A percentile compares a stretch with the other conserved stretches of the same genome.
Evolutionary conservation across 2,888 invertebrate genomes (phyloP).

Genomic region (Belgica antarctica): DNA sequence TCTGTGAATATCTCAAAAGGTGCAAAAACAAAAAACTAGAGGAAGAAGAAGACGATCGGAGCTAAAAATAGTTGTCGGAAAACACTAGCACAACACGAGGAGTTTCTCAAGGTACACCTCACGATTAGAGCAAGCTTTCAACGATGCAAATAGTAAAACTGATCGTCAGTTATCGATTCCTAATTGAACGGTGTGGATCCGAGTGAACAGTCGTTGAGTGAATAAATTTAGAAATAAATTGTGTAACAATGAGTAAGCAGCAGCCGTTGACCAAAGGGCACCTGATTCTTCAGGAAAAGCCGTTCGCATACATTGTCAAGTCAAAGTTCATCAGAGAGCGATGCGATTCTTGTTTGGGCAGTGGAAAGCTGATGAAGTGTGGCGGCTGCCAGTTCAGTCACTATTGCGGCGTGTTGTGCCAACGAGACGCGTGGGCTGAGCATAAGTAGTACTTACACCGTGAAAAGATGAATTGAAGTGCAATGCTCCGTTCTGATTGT

Average conservation of each 20-base stretch:
- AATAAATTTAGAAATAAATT: not conserved
- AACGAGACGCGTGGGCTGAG: conserved; percentile 74
- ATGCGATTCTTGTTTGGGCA: conserved; percentile 31
- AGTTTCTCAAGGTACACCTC: not conserved
- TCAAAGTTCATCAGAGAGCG: conserved; percentile 41
- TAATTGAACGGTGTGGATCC: conserved; percentile 18
- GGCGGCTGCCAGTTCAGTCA: conserved; percentile 77
- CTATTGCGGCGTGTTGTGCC: conserved; percentile 80
- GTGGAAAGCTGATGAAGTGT: conserved; percentile 65
- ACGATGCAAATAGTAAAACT: not conserved
- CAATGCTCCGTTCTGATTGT: too few relatives aligned
- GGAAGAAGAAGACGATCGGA: not conserved
- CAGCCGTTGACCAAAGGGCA: conserved; percentile 37
- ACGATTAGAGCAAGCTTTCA: not conserved
- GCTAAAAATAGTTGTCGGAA: not conserved
- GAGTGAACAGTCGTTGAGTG: not conserved
- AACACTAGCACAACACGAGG: too few relatives aligned
- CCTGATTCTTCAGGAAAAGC: conserved; percentile 39
- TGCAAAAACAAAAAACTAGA: not conserved
- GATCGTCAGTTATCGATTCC: conserved; percentile 31
- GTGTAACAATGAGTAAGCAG: conserved; percentile 30
- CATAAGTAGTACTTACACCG: conserved; percentile 61
- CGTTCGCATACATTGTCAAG: conserved; percentile 40
- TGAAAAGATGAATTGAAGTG: conserved; percentile 3
- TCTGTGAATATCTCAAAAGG: too few relatives aligned